Conservation (phyloP, 2,797 vertebrate species). For the Protonibea diacanthus region DNA sequence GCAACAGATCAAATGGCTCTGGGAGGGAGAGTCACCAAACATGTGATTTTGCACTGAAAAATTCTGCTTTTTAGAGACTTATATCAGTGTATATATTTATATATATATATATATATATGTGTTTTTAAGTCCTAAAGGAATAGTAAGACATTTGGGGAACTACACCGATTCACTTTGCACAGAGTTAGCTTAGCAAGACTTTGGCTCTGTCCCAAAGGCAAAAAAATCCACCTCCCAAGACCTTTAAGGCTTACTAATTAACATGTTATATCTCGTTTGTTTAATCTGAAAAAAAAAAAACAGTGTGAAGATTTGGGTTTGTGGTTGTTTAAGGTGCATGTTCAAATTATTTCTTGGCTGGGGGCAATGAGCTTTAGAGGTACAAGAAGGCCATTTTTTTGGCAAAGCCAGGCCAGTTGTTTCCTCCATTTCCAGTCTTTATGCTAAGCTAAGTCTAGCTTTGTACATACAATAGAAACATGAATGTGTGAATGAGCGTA, state of each 20-base stretch:
- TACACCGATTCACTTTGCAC: background rate
- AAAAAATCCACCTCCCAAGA: background rate
- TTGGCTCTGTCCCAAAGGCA: background rate
- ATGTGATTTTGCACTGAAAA: background rate
- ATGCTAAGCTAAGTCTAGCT: conserved; percentile 1
- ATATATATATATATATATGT: background rate
- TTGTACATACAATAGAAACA: background rate
- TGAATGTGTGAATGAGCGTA: background rate
- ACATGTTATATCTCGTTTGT: background rate
- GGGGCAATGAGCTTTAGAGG: background rate
- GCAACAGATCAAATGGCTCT: conserved; percentile 1
- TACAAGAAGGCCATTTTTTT: background rate
- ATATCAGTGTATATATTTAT: background rate
- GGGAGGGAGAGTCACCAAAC: background rate
- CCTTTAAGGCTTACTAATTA: background rate
- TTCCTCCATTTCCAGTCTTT: background rate
- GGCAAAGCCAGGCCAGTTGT: too few species aligned
- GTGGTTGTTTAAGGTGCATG: background rate
- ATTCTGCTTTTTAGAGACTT: conserved; percentile 10
- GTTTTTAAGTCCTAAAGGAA: background rate
- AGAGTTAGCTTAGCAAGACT: background rate
- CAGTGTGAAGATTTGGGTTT: background rate
- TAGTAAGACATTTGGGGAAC: background rate
- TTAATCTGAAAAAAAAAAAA: background rate
- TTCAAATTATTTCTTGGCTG: background rate